These are phyloP conservation scores for Rotaria socialis DNA, from an alignment of 2,888 invertebrate species.

Conservation along the genomic window DNA sequence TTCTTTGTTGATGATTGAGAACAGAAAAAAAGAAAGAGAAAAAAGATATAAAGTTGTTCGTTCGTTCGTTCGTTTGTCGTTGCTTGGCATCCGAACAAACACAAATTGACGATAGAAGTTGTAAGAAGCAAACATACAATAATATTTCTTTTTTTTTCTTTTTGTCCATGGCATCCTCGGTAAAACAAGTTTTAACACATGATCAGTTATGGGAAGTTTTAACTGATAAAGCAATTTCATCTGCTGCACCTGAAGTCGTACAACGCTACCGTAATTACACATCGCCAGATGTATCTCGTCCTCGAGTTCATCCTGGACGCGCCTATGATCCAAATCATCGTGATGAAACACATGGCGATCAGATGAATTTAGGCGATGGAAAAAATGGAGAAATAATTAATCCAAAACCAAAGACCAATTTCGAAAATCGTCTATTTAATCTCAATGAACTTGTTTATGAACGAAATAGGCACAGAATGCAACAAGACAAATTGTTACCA, in stretches of 20 bases:
- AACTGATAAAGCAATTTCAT: neutral
- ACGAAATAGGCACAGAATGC: slow-evolving; percentile 40
- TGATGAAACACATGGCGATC: slow-evolving; percentile 55
- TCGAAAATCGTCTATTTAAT: slow-evolving; percentile 52
- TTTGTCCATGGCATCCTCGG: neutral
- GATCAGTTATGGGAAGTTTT: slow-evolving; percentile 34
- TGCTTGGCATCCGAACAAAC: slow-evolving; percentile 23
- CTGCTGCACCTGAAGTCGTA: slow-evolving; percentile 50
- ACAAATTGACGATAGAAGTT: neutral
- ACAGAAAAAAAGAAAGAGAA: neutral
- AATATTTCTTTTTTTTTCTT: slow-evolving; percentile 22
- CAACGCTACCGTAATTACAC: slow-evolving; percentile 54
- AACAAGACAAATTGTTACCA: slow-evolving; percentile 20
- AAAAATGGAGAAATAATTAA: slow-evolving; percentile 53
- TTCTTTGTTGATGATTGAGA: neutral
- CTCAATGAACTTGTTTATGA: slow-evolving; percentile 53
- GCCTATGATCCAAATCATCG: slow-evolving; percentile 56
- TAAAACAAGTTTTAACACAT: slow-evolving; percentile 22
- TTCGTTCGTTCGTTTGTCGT: slow-evolving; percentile 23
- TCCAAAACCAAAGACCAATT: slow-evolving; percentile 54
- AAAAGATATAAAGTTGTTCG: neutral
- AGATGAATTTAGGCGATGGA: slow-evolving; percentile 39
- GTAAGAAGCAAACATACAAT: neutral
- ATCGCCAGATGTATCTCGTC: slow-evolving; percentile 55
- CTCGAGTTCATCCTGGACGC: slow-evolving; percentile 56